A percentile compares a stretch with the other conserved stretches of the same genome.
Evolutionary conservation across 35 echinoderm and acorn worm species (phyloP).

Genomic region (Heliocidaris erythrogramma): DNA sequence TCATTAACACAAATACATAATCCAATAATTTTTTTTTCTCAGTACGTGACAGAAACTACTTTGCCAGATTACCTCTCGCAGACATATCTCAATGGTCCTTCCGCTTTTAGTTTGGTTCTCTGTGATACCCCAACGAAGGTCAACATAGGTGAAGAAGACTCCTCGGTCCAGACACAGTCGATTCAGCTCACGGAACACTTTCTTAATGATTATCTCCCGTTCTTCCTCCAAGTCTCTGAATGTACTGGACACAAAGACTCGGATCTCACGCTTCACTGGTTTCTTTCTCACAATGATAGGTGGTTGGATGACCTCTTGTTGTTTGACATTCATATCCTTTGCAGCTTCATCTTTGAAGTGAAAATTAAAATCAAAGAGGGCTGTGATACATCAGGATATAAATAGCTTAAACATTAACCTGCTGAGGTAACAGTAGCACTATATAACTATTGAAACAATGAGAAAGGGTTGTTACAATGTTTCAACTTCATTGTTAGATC

Average conservation of each 20-base stretch:
- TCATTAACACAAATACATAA: not conserved
- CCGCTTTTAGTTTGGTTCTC: conserved; percentile 65
- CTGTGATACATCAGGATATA: no score
- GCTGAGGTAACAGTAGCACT: no score
- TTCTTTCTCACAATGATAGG: not conserved
- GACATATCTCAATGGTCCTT: conserved; percentile 83
- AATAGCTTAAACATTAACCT: no score
- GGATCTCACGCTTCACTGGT: conserved; percentile 73
- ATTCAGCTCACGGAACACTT: conserved; percentile 87
- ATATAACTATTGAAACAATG: no score
- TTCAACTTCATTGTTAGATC: no score
- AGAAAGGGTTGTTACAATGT: no score
- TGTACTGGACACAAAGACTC: conserved; percentile 91
- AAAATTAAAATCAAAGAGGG: not conserved
- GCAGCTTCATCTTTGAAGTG: not conserved
- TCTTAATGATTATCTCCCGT: conserved; percentile 87
- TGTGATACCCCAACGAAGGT: conserved; percentile 92
- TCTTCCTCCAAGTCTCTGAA: conserved; percentile 87
- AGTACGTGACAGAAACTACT: not conserved
- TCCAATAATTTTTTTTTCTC: not conserved
- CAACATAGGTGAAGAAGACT: conserved; percentile 94
- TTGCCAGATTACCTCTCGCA: conserved; percentile 69
- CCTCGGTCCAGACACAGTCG: conserved; percentile 80
- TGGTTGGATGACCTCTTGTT: not conserved
- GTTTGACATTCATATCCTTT: not conserved